Base-by-base conservation (phyloP, 2,888 invertebrate species). In the Melanostoma scalare region DNA sequence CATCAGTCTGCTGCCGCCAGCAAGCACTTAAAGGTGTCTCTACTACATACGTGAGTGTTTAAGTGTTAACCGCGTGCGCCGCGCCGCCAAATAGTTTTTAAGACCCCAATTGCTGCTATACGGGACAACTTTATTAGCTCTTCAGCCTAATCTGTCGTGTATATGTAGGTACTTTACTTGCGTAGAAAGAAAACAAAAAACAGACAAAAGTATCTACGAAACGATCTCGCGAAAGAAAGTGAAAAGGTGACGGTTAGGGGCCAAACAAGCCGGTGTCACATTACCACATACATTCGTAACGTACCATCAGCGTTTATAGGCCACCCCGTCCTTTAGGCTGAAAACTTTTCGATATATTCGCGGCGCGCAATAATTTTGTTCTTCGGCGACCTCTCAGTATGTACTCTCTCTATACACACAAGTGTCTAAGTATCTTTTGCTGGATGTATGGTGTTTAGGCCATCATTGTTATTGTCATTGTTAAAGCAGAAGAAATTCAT, bases 401-500 rank as follows among this genome's bases (percentile, higher is more conserved):
- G 40, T 44, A 42, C 40, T 10, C 63, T 42, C 46, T 46, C 46
- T 9, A 10, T 53, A 8, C 50, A 35, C 4, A 36, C 60, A 33
- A 50, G 56, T 72, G 46, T 65, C 67, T 56, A 50, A 56, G 65
- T 78, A 48, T 73, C 72, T 71, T 38, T 55, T n/a, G 69, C 78
- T 84, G 79, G 78, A 79, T 75, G 67, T 75, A 38, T 50, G 67
- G 31, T 44, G 69, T 56, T 84, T 65, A 63, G 76, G 30, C 78
- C 74, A 74, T 78, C 82, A 69, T 46, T 52, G 53, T 65, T 73
- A 78, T 75, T 84, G 79, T 79, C 78, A 79, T 74, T 84, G 78
- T 79, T 72, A 46, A 71, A 36, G 53, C 60, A 30, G 65, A 84
- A 78, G 73, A 73, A 56, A 73, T 84, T 84, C 68, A 53, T 78